Percentiles rank a stretch among this genome's conserved stretches.
Conservation (phyloP, 2,797 vertebrate species). For the Eleutherodactylus coqui region DNA sequence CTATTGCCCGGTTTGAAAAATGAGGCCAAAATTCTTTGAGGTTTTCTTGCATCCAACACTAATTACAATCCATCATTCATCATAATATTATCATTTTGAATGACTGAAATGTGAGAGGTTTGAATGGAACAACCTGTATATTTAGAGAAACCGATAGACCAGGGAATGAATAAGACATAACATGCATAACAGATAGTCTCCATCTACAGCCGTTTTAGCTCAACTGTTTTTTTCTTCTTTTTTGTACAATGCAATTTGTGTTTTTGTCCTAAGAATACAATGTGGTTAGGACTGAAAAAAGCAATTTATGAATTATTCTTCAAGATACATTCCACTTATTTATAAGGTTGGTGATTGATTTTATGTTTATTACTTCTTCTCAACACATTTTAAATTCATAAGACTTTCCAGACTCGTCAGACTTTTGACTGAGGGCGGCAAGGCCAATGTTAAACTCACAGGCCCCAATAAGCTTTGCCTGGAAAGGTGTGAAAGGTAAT, state of each 20-base stretch:
- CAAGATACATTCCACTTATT: neutral
- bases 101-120: too few species aligned
- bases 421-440: constrained; percentile 69
- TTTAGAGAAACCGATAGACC: neutral
- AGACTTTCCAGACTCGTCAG: constrained; percentile 59
- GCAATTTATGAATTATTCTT: neutral
- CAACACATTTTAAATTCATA: neutral
- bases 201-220: neutral
- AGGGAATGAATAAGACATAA: neutral
- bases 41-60: too few species aligned
- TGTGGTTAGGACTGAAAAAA: neutral
- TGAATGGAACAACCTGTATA: too few species aligned
- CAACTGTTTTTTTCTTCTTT: neutral
- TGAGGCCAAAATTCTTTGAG: too few species aligned
- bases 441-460: constrained; percentile 73
- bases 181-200: neutral
- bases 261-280: neutral
- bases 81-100: too few species aligned
- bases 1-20: too few species aligned
- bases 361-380: neutral
- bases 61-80: too few species aligned
- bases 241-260: neutral
- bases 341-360: neutral
- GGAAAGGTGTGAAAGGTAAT: constrained; percentile 76
- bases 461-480: constrained; percentile 70